Percentiles rank a stretch among this genome's conserved stretches.
Evolutionary conservation across 2,113 vertebrate species (phyloP).

Genomic region (Macrotus californicus): DNA sequence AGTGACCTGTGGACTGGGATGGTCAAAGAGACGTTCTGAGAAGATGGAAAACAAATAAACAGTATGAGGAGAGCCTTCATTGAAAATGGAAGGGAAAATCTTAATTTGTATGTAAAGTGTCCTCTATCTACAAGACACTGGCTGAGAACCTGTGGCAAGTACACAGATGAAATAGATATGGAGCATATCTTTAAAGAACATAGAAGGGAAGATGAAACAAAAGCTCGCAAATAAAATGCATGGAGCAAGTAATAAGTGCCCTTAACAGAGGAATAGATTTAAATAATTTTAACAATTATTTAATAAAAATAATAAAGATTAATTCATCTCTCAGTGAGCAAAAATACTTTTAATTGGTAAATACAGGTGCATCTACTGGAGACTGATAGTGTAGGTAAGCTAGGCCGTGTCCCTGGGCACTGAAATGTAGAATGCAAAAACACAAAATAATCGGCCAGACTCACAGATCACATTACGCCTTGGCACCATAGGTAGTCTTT

Average conservation of each 20-base stretch:
- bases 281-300: constrained; percentile 22
- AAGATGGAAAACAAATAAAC: background rate
- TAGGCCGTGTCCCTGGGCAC: background rate
- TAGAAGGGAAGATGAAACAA: constrained; percentile 9
- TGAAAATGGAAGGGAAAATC: constrained; percentile 19
- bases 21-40: background rate
- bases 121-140: background rate
- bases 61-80: background rate
- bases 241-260: background rate
- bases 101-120: constrained; percentile 20
- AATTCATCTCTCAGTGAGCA: background rate
- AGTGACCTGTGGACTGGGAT: background rate
- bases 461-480: background rate
- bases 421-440: constrained; percentile 25
- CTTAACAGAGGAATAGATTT: constrained; percentile 7
- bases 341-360: constrained; percentile 20
- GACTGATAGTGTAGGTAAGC: background rate
- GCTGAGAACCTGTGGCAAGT: constrained; percentile 15
- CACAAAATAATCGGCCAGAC: background rate
- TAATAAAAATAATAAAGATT: constrained; percentile 14
- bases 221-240: constrained; percentile 11
- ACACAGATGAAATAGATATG: constrained; percentile 19
- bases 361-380: background rate
- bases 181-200: background rate
- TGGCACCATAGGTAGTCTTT: background rate